Conservation (phyloP, 2,888 invertebrate species). For the Boloria euphrosyne region DNA sequence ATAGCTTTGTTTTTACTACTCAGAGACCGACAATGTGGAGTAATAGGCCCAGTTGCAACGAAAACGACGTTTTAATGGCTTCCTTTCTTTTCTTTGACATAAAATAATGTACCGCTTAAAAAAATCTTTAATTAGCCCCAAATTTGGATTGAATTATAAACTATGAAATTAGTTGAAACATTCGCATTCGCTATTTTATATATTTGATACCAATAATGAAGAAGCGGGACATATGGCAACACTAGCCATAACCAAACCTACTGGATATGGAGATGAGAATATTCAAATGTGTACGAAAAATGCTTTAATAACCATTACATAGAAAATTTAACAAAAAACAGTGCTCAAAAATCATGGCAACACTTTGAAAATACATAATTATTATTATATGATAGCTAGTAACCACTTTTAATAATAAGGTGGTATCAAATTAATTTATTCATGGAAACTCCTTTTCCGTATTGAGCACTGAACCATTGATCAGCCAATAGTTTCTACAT, state of each 20-base stretch:
- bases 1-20: too few species aligned
- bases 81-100: too few species aligned
- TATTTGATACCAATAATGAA: background rate
- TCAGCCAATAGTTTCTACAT: background rate
- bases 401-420: background rate
- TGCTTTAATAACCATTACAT: too few species aligned
- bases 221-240: background rate
- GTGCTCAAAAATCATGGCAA: too few species aligned
- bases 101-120: too few species aligned
- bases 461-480: conserved; percentile 9
- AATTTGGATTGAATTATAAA: background rate
- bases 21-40: too few species aligned
- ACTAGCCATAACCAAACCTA: conserved; percentile 13
- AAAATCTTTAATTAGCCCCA: background rate
- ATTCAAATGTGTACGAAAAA: background rate
- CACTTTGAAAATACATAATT: background rate
- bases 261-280: background rate
- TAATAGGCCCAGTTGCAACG: too few species aligned
- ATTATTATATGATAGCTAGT: background rate
- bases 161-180: background rate
- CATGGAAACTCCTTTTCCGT: background rate
- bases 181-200: too few species aligned
- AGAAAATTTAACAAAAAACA: too few species aligned
- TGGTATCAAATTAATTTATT: background rate
- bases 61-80: too few species aligned